Conservation (phyloP, 2,888 invertebrate genomes). For the Mimachlamys varia region DNA sequence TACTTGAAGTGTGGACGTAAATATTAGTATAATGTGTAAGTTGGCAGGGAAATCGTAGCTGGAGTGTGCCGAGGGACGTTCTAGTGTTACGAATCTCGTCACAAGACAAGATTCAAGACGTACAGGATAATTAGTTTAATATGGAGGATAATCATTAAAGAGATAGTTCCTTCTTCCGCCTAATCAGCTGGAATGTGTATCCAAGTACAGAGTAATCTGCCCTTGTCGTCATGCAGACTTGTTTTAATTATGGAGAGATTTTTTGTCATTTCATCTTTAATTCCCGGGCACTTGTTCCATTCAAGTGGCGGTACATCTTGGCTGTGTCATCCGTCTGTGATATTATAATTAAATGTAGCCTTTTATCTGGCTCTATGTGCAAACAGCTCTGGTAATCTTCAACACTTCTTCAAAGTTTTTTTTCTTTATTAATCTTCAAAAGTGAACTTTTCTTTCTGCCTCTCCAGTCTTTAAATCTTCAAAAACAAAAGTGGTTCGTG, state of each 20-base stretch:
- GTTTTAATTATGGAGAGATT: background rate
- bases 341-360: background rate
- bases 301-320: background rate
- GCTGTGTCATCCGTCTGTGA: background rate
- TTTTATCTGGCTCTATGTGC: background rate
- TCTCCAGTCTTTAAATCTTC: background rate
- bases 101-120: background rate
- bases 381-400: background rate
- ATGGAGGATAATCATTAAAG: background rate
- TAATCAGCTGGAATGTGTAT: background rate
- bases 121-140: background rate
- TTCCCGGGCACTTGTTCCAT: background rate
- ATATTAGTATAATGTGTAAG: constrained; percentile 4
- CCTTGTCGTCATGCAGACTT: background rate
- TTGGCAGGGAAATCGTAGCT: background rate
- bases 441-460: background rate
- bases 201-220: background rate
- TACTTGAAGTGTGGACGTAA: background rate
- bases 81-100: background rate
- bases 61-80: background rate
- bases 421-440: background rate
- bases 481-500: background rate
- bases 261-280: constrained; percentile 36
- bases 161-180: background rate
- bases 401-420: background rate